These are phyloP conservation scores for Epinephelus awoara DNA, from an alignment of 2,797 vertebrate species.

Conservation along the genomic window DNA sequence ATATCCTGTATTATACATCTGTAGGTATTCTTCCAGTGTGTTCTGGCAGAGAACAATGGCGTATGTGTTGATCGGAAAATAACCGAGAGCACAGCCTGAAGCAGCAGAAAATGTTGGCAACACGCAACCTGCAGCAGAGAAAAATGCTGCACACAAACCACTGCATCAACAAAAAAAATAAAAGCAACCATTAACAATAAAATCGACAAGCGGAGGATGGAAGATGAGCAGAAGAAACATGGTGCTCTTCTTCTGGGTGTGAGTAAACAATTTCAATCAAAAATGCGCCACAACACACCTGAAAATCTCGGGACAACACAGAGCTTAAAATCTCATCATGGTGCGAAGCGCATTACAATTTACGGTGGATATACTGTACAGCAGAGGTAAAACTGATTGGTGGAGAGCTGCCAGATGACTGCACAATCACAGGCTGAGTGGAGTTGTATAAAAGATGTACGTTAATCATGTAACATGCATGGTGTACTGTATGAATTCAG, in stretches of 20 bases:
- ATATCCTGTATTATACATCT: constrained; percentile 47
- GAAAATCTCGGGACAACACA: constrained; percentile 20
- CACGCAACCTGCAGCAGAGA: constrained; percentile 9
- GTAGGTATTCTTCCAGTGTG: constrained; percentile 37
- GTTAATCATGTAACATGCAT: constrained; percentile 43
- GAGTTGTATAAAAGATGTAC: constrained; percentile 35
- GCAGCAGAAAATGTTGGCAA: constrained; percentile 55
- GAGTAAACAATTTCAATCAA: constrained; percentile 15
- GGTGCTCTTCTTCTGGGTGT: constrained; percentile 2
- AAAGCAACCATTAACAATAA: constrained; percentile 18
- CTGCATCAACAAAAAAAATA: constrained; percentile 29
- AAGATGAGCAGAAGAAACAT: constrained; percentile 4
- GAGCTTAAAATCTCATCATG: not conserved
- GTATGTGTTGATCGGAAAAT: constrained; percentile 60
- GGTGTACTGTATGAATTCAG: not conserved
- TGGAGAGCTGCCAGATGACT: constrained; percentile 73
- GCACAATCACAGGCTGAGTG: constrained; percentile 67
- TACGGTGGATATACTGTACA: constrained; percentile 15
- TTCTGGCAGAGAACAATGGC: constrained; percentile 54
- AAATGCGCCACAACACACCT: not conserved
- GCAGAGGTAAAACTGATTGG: constrained; percentile 44
- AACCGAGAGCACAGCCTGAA: constrained; percentile 48
- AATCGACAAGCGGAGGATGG: not conserved
- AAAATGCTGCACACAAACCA: constrained; percentile 32
- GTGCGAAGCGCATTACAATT: constrained; percentile 33